Evolutionary conservation across 2,113 vertebrate genomes (phyloP), one percentile per base, ranked within the genome.

Genomic region (Sander vitreus): DNA sequence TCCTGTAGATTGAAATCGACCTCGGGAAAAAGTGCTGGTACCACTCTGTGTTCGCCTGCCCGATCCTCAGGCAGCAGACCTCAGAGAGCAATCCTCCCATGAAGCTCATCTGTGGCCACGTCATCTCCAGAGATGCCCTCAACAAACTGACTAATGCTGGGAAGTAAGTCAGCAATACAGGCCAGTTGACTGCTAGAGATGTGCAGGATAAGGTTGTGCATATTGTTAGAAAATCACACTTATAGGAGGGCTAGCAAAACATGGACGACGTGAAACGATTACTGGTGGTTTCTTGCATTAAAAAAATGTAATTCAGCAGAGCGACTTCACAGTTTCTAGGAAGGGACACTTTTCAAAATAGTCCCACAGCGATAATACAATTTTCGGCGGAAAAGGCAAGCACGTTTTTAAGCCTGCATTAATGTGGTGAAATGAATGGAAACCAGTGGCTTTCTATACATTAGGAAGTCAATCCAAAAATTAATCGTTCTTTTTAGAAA

Each of bases 11-110:
- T 84, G 97, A 97, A 92, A 97, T 97, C 1, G 97, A 97, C 88
- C 94, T 97, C 0, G 97, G 96, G 47, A 97, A 97, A 94, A 97
- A 97, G 90, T 97, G 97, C 93, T 97, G 97, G 97, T 97, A 97
- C 89, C 97, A 97, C 89, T 97, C 96, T 0, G 97, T 97, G 89
- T 97, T 97, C 6, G 96, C 97, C 19, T 97, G 97, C 89, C 97
- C 97, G 43, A 97, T 97, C 89, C 95, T 97, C 43, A 92, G 97
- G 79, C 97, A 97, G 92, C 97, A 97, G 90, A 97, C 97, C 0
- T 97, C 97, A 0, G 97, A 97, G 82, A 96, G 96, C 85, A 97
- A 97, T 84, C 97, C 96, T 30, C 97, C 97, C 25, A 97, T 97
- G 96, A 97, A 97, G 88, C 96, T 97, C 71, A 96, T 97, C 90